Conservation (phyloP, 2,888 invertebrate species). For the Prosapia bicincta region DNA sequence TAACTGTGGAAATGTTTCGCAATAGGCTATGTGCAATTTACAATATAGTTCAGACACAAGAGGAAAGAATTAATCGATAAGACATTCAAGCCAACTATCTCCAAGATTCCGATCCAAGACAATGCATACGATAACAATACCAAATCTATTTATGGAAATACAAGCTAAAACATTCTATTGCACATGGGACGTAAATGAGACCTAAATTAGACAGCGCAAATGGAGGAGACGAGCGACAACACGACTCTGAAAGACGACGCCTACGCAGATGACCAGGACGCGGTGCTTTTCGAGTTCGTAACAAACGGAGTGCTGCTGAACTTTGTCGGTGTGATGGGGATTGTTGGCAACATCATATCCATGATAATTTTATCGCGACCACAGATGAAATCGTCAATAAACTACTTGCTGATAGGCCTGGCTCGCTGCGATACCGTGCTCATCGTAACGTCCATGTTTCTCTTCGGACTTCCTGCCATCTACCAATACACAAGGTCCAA, state of each 20-base stretch:
- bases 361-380: slow-evolving; percentile 88
- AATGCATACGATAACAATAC: no score
- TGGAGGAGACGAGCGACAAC: slow-evolving; percentile 6
- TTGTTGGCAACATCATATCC: slow-evolving; percentile 86
- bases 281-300: slow-evolving; percentile 67
- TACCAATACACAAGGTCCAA: slow-evolving; percentile 81
- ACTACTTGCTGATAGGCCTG: slow-evolving; percentile 88
- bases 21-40: no score
- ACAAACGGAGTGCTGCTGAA: slow-evolving; percentile 79
- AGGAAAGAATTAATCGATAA: no score
- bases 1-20: no score
- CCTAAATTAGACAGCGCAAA: background rate
- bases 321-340: slow-evolving; percentile 74
- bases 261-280: background rate
- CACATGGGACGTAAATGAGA: slow-evolving; percentile 26
- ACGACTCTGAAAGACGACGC: background rate
- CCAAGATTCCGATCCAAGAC: no score
- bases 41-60: no score
- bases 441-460: slow-evolving; percentile 76
- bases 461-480: slow-evolving; percentile 85
- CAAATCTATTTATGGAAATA: no score
- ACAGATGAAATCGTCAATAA: slow-evolving; percentile 94
- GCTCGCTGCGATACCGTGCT: slow-evolving; percentile 92
- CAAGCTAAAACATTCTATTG: background rate
- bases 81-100: no score